These are phyloP conservation scores for Calidris pugnax DNA, from an alignment of 2,113 vertebrate genomes.

Conservation along the genomic window DNA sequence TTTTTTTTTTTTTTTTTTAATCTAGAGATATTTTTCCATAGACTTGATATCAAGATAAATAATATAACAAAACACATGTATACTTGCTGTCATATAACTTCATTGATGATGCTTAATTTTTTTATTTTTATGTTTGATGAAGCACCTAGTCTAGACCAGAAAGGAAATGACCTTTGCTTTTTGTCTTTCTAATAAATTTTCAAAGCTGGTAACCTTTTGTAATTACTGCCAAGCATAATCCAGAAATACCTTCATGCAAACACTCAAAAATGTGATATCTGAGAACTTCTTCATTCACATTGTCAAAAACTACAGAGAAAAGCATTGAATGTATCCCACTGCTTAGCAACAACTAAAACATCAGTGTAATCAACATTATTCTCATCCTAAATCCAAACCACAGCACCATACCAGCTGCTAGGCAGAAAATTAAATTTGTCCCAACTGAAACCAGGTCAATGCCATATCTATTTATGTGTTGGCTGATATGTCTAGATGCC, in stretches of 20 bases:
- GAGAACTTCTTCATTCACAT: neutral
- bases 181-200: constrained; percentile 32
- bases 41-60: neutral
- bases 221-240: neutral
- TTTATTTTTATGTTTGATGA: neutral
- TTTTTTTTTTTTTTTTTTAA: neutral
- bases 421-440: neutral
- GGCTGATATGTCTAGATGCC: neutral
- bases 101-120: neutral
- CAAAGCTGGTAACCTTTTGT: constrained; percentile 29
- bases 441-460: neutral
- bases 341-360: neutral
- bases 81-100: neutral
- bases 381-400: neutral
- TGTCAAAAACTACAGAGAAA: neutral
- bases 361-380: neutral
- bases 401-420: neutral
- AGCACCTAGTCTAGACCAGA: neutral
- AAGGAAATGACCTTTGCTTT: constrained; percentile 49
- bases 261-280: neutral
- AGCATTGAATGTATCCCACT: neutral
- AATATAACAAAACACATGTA: neutral
- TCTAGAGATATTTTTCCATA: neutral
- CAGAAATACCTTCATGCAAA: neutral
- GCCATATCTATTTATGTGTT: neutral